Percentiles rank a stretch among this genome's conserved stretches.
phyloP scores from a whole-genome alignment of 2,797 vertebrate genomes.

The Pangasius mekongensis region DNA sequence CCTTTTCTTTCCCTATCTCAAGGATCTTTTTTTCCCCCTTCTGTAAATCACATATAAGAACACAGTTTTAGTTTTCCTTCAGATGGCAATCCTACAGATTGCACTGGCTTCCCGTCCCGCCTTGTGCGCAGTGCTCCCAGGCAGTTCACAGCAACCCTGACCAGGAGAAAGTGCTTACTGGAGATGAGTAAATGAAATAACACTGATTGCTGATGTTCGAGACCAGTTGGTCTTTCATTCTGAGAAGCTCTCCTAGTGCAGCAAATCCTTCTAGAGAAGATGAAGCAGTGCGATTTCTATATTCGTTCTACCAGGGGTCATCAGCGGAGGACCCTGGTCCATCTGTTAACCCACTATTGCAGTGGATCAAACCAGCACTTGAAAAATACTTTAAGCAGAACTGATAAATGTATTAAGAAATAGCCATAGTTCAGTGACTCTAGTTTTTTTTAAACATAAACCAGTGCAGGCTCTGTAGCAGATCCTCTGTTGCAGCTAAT shows the following conservation, averaged over 20 bases:
- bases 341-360: not conserved
- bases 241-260: conserved; percentile 3
- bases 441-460: not conserved
- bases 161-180: not conserved
- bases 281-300: conserved; percentile 5
- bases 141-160: conserved; percentile 6
- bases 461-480: not conserved
- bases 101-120: no score
- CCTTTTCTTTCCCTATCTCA: not conserved
- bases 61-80: not conserved
- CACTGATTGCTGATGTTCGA: not conserved
- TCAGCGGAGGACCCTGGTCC: not conserved
- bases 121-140: not conserved
- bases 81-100: not conserved
- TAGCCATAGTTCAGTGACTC: not conserved
- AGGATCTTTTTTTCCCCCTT: not conserved
- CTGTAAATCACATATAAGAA: not conserved
- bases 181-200: not conserved
- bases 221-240: conserved; percentile 4
- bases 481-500: not conserved
- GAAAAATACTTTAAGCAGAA: not conserved
- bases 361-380: not conserved
- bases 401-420: not conserved
- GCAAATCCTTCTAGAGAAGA: conserved; percentile 3
- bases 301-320: not conserved